phyloP scores from a whole-genome alignment of 2,797 vertebrate genomes.

The Artibeus lituratus region DNA sequence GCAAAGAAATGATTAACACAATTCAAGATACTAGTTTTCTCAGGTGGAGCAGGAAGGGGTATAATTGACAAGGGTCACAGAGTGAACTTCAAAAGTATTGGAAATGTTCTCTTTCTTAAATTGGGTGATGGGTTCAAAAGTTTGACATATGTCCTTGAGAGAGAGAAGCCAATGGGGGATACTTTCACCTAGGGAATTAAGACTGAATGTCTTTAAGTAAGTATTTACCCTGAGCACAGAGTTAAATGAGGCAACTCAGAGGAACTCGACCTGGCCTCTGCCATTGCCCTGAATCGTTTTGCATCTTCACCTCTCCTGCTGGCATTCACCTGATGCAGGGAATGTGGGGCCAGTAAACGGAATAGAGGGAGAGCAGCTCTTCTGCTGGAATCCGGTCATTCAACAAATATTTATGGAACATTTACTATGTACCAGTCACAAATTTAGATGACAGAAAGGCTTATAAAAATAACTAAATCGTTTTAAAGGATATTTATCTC shows the following conservation, averaged over 20 bases:
- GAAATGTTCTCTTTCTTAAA: background rate
- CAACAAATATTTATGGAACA: slow-evolving; percentile 3
- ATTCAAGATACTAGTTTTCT: background rate
- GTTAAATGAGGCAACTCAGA: background rate
- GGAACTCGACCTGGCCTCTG: background rate
- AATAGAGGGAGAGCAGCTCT: background rate
- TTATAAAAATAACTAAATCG: background rate
- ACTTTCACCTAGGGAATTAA: background rate
- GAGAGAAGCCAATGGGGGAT: background rate
- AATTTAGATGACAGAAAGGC: background rate
- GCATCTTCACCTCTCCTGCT: background rate
- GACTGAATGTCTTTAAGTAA: background rate
- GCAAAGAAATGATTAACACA: background rate
- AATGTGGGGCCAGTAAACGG: background rate
- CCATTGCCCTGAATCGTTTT: background rate
- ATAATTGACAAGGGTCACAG: background rate
- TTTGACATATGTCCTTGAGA: background rate
- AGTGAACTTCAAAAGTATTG: background rate
- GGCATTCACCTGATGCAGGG: background rate
- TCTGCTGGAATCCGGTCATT: background rate
- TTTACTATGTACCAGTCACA: background rate
- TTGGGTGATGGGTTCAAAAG: background rate
- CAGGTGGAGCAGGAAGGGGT: background rate
- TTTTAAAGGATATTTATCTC: background rate
- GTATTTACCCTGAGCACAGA: background rate